These are phyloP conservation scores for Crotalus horridus DNA, from an alignment of 2,113 vertebrate genomes.

Conservation along the genomic window DNA sequence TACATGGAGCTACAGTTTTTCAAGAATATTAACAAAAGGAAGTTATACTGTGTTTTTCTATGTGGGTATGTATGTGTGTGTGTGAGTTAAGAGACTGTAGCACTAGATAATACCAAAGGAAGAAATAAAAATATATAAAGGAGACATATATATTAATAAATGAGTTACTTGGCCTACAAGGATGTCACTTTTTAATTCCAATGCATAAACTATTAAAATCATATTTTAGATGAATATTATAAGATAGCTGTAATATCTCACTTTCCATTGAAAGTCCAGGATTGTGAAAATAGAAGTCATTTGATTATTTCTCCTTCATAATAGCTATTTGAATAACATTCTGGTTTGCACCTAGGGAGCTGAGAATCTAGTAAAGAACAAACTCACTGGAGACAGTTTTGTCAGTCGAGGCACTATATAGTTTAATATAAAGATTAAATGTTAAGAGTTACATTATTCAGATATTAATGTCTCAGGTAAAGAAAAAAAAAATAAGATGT, in stretches of 20 bases:
- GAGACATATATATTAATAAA: constrained; percentile 30
- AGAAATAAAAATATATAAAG: constrained; percentile 32
- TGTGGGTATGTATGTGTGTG: background rate
- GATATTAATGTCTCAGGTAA: constrained; percentile 15
- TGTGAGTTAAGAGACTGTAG: constrained; percentile 12
- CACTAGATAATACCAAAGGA: constrained; percentile 23
- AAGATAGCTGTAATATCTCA: background rate
- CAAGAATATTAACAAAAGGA: background rate
- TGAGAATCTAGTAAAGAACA: constrained; percentile 20
- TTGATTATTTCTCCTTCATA: constrained; percentile 38
- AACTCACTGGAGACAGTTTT: constrained; percentile 26
- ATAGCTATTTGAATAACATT: constrained; percentile 30
- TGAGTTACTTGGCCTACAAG: constrained; percentile 8
- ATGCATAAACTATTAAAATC: constrained; percentile 8
- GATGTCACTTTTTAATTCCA: constrained; percentile 15
- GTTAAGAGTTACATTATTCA: background rate
- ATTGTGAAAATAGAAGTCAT: constrained; percentile 16
- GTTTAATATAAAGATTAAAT: constrained; percentile 24
- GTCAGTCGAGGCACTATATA: constrained; percentile 27
- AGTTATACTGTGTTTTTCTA: background rate
- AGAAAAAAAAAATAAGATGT: constrained; percentile 14
- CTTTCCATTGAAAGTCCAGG: background rate
- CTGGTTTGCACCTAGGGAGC: constrained; percentile 15
- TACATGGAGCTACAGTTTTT: background rate
- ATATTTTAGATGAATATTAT: constrained; percentile 28